Base-by-base conservation (phyloP, 2,113 vertebrate genomes). In the Stomatorhinus ivindoensis region DNA sequence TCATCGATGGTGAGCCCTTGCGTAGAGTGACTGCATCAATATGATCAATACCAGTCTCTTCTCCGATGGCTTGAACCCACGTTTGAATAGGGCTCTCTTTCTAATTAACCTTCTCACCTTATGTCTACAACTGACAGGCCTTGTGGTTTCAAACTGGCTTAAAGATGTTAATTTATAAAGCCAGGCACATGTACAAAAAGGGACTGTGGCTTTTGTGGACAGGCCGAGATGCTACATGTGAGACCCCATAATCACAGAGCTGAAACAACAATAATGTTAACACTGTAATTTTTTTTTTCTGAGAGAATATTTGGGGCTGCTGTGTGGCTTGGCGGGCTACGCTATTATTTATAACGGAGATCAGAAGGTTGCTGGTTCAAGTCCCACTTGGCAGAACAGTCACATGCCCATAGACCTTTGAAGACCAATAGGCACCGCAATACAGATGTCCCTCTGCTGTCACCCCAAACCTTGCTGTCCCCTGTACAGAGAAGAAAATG, bases 1-100 rank as follows among this genome's bases (percentile, higher is more conserved):
- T 91, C 47, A 65, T 73, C 35, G 61, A 61, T 58, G 80, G 88
- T 51, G 80, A 87, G 19, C 42, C 17, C 84, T 90, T 47, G 42
- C 5, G 11, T 42, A 89, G 83, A 89, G 85, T 82, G 85, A n/a
- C 39, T 48, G 55, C 48, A 82, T 55, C 89, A 27, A 85, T 17
- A 46, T 69, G n/a, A 55, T 55, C 53, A 13, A 69, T 69, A 27
- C n/a, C 61, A 31, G 61, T 27, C 10, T 69, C 10, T 13, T 27
- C 61, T 69, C 61, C n/a, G 9, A 31, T 27, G 61, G 10, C n/a
- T 69, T 9, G 61, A 69, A 31, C 27, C 61, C 10, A 3, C 31
- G 27, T 1, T 82, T 1, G 31, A 82, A 19, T 42, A 82, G 1
- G 76, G 8, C 76, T 42, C 76, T 21, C 39, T 82, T 39, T 82